Base-by-base conservation (phyloP, 2,113 vertebrate species). In the Nymphicus hollandicus region DNA sequence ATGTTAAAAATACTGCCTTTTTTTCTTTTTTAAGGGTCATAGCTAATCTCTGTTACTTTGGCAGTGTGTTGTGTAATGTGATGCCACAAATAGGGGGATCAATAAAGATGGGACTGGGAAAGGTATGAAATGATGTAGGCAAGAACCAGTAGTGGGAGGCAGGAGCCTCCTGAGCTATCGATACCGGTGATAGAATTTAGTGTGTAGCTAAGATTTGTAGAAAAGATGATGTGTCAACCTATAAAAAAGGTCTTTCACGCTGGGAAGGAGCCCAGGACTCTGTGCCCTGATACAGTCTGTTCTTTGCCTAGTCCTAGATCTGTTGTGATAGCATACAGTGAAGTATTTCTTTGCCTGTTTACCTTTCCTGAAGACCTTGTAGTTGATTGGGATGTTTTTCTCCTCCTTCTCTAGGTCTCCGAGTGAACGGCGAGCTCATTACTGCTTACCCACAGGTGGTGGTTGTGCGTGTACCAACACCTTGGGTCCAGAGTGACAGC, bases 401-500 rank as follows among this genome's bases (percentile, higher is more conserved):
- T 85, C 58, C 77, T 68, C 66, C 63, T 16, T 93, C 13, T 95
- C 56, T 24, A 98, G 98, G 98, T 83, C 97, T 98, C 4, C 97
- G 98, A 72, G 98, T 98, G 81, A 98, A 97, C 56, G 98, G 98
- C 47, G 98, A 98, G 63, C 94, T 98, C 47, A 91, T 98, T 66
- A 97, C 98, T 76, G 97, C 98, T 76, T 98, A 98, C 69, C 98
- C 98, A 0, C 98, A 98, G 65, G 98, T 98, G 83, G 98, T 98
- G 56, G 98, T 98, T 22, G 98, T 98, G 29, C 98, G 98, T 84
- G 98, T 98, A 25, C 98, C 98, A 74, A 98, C 98, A 18, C 98
- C 98, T 50, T 98, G 98, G 98, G 98, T 98, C 52, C 98, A 98
- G 53, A 98, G 98, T 49, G 98, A 98, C 89, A 98, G 98, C 5